phyloP scores from a whole-genome alignment of 2,797 vertebrate genomes.

The Gephyroberyx darwinii region DNA sequence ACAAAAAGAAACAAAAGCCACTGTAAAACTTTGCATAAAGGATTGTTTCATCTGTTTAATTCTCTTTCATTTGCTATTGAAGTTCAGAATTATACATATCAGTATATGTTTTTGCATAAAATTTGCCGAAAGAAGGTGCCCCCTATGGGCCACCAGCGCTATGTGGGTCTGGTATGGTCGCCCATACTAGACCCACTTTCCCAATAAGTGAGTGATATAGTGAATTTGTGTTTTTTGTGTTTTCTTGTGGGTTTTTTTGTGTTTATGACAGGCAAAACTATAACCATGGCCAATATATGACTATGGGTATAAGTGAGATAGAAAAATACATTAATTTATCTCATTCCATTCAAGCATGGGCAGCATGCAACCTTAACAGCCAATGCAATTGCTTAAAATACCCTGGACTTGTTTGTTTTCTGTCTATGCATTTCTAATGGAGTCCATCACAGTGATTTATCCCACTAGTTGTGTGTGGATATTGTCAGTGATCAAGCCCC shows the following conservation, averaged over 20 bases:
- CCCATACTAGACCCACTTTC: no score
- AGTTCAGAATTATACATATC: no score
- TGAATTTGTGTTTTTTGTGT: neutral
- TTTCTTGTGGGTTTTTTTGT: neutral
- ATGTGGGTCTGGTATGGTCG: no score
- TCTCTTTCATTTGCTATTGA: no score
- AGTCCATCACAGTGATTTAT: slow-evolving; percentile 58
- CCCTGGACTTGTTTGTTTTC: slow-evolving; percentile 48
- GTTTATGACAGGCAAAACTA: neutral
- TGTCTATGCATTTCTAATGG: slow-evolving; percentile 48
- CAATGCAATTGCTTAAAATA: slow-evolving; percentile 54
- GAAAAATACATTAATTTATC: slow-evolving; percentile 27
- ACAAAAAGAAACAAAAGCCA: neutral
- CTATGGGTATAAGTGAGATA: slow-evolving; percentile 27
- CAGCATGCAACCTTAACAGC: slow-evolving; percentile 43
- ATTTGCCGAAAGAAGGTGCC: neutral
- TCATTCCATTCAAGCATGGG: slow-evolving; percentile 23
- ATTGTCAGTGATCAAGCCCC: slow-evolving; percentile 48
- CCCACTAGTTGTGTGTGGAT: slow-evolving; percentile 47
- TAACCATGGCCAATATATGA: neutral
- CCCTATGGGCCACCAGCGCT: no score
- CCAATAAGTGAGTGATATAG: neutral
- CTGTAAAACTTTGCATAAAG: neutral
- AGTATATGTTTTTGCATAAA: neutral
- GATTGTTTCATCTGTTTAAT: neutral